phyloP scores from a whole-genome alignment of 2,888 invertebrate genomes.

The Lepas anatifera region DNA sequence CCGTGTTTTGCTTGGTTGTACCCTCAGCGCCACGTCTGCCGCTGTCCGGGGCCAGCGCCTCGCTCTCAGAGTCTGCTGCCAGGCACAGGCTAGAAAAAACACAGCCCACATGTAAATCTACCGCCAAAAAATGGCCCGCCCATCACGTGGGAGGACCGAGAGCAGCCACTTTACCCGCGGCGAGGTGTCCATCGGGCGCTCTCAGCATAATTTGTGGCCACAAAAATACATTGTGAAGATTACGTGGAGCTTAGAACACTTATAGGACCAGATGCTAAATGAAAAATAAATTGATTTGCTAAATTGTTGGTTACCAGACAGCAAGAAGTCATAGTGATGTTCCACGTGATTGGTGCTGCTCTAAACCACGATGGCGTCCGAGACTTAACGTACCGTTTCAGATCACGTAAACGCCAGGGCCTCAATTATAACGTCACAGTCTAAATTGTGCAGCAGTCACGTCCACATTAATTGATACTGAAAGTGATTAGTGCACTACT shows the following conservation, averaged over 20 bases:
- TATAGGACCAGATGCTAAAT: neutral
- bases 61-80: no score
- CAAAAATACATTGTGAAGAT: neutral
- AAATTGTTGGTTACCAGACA: conserved; percentile 1
- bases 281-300: neutral
- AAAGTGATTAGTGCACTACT: neutral
- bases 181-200: neutral
- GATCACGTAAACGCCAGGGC: neutral
- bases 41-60: no score
- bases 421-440: conserved; percentile 6
- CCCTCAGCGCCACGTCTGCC: no score
- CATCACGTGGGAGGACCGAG: neutral
- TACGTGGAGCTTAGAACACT: neutral
- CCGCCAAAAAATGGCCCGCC: neutral
- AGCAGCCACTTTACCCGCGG: neutral
- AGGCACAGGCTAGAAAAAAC: no score
- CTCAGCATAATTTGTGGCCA: no score
- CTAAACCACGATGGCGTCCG: conserved; percentile 1
- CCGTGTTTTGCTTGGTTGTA: no score
- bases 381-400: neutral
- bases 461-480: neutral
- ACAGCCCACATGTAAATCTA: neutral
- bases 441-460: neutral
- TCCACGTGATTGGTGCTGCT: conserved; percentile 1
- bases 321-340: neutral